Percentiles rank a stretch among this genome's conserved stretches.
phyloP scores from a whole-genome alignment of 2,797 vertebrate genomes.

The Poeciliopsis infans region DNA sequence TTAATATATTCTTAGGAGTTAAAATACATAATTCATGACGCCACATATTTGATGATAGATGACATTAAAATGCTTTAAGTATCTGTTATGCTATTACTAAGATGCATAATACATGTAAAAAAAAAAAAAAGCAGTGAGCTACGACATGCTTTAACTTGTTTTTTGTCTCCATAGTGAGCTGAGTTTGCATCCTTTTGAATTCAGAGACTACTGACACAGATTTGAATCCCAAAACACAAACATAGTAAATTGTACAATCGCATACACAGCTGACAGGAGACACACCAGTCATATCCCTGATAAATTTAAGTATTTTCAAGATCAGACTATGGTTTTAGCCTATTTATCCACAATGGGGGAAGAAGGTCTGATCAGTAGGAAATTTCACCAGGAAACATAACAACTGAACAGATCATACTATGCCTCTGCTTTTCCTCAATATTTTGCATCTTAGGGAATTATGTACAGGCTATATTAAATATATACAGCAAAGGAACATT shows the following conservation, averaged over 20 bases:
- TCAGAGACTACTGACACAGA: not conserved
- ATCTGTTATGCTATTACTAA: not conserved
- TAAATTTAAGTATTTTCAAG: not conserved
- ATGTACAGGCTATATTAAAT: not conserved
- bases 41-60: conserved; percentile 6
- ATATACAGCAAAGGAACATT: no score
- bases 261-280: not conserved
- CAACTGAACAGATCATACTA: not conserved
- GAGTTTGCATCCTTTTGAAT: not conserved
- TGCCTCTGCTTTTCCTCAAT: not conserved
- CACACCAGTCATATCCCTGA: not conserved
- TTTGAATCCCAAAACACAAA: not conserved
- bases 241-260: not conserved
- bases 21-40: conserved; percentile 6
- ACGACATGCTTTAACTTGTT: not conserved
- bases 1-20: conserved; percentile 28
- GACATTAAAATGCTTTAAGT: not conserved
- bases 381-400: not conserved
- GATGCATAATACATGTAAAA: not conserved
- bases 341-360: not conserved
- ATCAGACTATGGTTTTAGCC: not conserved
- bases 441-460: not conserved
- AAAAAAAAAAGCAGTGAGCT: not conserved
- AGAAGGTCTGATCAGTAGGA: not conserved
- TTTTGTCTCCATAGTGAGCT: not conserved